Base-by-base conservation (phyloP, 2,113 vertebrate species). In the Aplodontia rufa region DNA sequence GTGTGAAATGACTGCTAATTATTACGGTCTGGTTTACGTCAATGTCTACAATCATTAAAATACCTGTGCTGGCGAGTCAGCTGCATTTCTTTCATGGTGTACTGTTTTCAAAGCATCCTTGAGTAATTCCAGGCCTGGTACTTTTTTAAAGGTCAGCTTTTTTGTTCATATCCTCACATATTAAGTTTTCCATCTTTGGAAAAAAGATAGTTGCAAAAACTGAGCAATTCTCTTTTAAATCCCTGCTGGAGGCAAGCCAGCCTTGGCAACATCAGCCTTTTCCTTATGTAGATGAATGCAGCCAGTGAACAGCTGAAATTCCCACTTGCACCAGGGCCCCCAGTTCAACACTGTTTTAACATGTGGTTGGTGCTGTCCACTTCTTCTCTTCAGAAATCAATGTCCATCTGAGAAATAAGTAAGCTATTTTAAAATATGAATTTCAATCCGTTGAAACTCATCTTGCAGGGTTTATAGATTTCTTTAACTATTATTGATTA, bases 291-390 rank as follows among this genome's bases (percentile, higher is more conserved):
- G 53, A 20, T 51, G 17, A 87, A 60, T 58, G 30, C 8, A 71
- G 35, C 5, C 9, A 84, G 19, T 7, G 9, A 69, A 35, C 16
- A 74, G n/a, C 32, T 53, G 40, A 69, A 62, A 32, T 4, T 16
- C 9, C 17, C 0, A 0, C 16, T 78, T 28, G 19, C 1, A 35
- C 1, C 2, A 13, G 28, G 8, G 0, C 0, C 10, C 9, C 1
- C 14, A 12, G 37, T 42, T 90, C 75, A 81, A 35, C 11, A 35
- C 37, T 64, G 9, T 1, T 60, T 91, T 58, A 62, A 62, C 16
- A 45, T 68, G 45, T 40, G 14, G 66, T 75, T 9, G 35, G 2
- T 45, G 30, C 8, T 79, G 22, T 66, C 49, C 42, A n/a, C n/a
- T 85, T 91, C 28, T 84, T 4, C 30, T 89, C 87, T 87, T 87